Percentiles rank a stretch among this genome's conserved stretches.
These are phyloP conservation scores for Cynoglossus semilaevis DNA, from an alignment of 2,113 vertebrate genomes.

Conservation along the genomic window DNA sequence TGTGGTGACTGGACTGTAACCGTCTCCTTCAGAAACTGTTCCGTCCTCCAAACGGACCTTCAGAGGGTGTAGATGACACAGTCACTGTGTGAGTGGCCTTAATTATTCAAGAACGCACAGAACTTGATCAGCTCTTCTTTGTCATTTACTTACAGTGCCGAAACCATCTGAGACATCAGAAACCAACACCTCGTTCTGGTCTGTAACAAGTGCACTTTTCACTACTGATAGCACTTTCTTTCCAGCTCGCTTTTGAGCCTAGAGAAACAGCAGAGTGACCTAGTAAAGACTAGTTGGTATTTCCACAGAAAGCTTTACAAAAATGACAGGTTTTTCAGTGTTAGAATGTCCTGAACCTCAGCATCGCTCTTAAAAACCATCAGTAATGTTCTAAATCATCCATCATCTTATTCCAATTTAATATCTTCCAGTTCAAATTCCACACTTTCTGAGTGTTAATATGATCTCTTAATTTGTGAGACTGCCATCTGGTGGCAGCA, in stretches of 20 bases:
- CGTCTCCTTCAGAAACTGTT: constrained; percentile 20
- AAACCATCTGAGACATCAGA: constrained; percentile 30
- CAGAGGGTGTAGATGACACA: background rate
- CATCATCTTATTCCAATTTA: too few relatives aligned
- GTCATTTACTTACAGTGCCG: constrained; percentile 28
- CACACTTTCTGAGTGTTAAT: background rate
- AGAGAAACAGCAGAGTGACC: constrained; percentile 1
- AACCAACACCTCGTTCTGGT: constrained; percentile 38
- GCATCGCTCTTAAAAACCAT: too few relatives aligned
- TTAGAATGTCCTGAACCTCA: too few relatives aligned
- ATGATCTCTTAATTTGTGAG: background rate
- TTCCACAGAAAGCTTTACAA: too few relatives aligned
- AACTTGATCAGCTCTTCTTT: background rate
- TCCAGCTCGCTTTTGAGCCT: constrained; percentile 71
- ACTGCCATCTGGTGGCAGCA: background rate
- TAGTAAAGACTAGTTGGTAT: background rate
- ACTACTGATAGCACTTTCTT: constrained; percentile 26
- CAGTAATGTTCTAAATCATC: too few relatives aligned
- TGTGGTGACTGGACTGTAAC: constrained; percentile 54
- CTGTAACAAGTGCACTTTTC: constrained; percentile 22
- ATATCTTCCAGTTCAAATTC: too few relatives aligned
- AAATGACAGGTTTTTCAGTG: too few relatives aligned
- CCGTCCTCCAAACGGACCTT: constrained; percentile 34
- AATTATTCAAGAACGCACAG: background rate
- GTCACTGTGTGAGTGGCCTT: background rate